Evolutionary conservation across 2,888 invertebrate genomes (phyloP), one percentile per base, ranked within the genome.

Genomic region (Strigamia transsilvanica): DNA sequence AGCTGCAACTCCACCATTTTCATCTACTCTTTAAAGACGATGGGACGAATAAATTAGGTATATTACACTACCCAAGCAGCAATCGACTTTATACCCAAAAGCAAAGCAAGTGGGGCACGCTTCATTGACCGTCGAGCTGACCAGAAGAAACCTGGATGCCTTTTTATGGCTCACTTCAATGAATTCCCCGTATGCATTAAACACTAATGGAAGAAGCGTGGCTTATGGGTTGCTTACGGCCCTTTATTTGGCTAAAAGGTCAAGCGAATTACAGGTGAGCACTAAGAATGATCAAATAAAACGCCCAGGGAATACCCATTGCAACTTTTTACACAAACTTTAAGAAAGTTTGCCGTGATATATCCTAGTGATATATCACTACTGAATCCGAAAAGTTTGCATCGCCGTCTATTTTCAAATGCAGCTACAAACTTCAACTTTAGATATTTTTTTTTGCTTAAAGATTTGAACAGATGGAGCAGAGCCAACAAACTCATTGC

Each of bases 151-250:
- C 73, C 27, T 32, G 32, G 51, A 73, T 32, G 27, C 7, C 73
- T 27, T 73, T 73, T 73, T 73, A 73, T 73, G 73, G 73, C 13
- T 73, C n/a, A 73, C 56, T 56, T 56, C 56, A 56, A 56, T 56
- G 56, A 56, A 56, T 18, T 56, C 56, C 56, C 56, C 56, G 32
- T 15, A 73, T 32, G 32, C 73, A 73, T 73, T 32, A 73, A 73
- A 32, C 27, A 32, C 23, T 73, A 73, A 73, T 73, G 73, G 73
- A 73, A 73, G 73, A 73, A 73, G 27, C 23, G 73, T 73, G 73
- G 73, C 27, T 27, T 32, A 13, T 15, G 32, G 27, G 13, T n/a
- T n/a, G 7, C 12, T 73, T n/a, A 27, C 27, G 2, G 12, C 73
- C 32, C 32, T 73, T 73, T 73, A 73, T 32, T 73, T 56, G 56